Base-by-base conservation (phyloP, 92 coral and sea anemone species). In the Porites divaricata region DNA sequence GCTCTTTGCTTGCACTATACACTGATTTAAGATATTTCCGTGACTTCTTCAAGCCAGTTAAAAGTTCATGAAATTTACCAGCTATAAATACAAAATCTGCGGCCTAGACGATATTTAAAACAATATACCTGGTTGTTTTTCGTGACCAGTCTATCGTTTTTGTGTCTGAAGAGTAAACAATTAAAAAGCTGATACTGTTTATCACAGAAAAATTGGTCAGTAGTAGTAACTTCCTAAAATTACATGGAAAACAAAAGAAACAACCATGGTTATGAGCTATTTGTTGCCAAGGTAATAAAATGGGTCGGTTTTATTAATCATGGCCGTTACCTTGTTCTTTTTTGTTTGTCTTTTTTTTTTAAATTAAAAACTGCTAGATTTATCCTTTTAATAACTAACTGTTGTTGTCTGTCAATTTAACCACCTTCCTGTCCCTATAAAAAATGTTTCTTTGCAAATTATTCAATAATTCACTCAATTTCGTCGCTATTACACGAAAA, bases 221-320 rank as follows among this genome's bases (percentile, higher is more conserved):
- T 80, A 48, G 48, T 45, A 21, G 59, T 56, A 80, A 69, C 69
- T 56, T 68, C 15, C 69, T 54, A 68, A 70, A 69, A 76, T 80
- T 70, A 58, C 69, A 57, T 69, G 54, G 57, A 35, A 80, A 80
- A 69, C 85, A 80, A 70, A 54, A 11, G 41, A 22, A 80, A 80
- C n/a, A 80, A 69, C 69, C 67, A 28, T 11, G 35, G 35, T 15
- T 26, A 69, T 13, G 52, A 50, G 12, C 21, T 65, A 9, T 67
- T 17, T 67, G 49, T 54, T 22, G 51, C 54, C 26, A 45, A 28
- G 78, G 53, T 16, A 59, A 49, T 21, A 23, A 15, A 75, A 53
- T 21, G 54, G 64, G 17, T 11, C 4, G 17, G 67, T 28, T 24
- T 54, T 54, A 54, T 22, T 20, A 77, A 77, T 49, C 63, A 45